Conservation (phyloP, 2,797 vertebrate species). For the Crenuchus spilurus region DNA sequence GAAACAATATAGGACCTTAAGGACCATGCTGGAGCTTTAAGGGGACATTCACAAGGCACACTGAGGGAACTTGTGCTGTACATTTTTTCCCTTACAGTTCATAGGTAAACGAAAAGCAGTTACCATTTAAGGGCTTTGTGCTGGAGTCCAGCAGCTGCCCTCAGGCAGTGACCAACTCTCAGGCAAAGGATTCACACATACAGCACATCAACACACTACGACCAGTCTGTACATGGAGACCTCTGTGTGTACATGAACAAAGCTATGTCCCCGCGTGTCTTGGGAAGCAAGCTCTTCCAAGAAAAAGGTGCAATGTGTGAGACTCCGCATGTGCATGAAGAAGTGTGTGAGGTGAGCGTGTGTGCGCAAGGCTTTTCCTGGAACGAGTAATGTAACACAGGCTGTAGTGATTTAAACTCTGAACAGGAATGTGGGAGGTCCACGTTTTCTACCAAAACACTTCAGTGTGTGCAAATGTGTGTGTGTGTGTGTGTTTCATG, state of each 20-base stretch:
- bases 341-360: slow-evolving; percentile 26
- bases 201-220: not conserved
- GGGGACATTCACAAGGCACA: too few relatives aligned
- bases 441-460: slow-evolving; percentile 80
- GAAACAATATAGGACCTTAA: too few relatives aligned
- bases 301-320: slow-evolving; percentile 59
- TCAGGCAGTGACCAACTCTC: not conserved
- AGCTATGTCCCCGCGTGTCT: slow-evolving; percentile 14
- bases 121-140: not conserved
- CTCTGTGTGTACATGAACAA: not conserved
- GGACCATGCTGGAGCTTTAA: too few relatives aligned
- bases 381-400: slow-evolving; percentile 80
- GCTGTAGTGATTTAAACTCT: slow-evolving; percentile 83
- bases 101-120: not conserved
- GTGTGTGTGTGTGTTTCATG: not conserved
- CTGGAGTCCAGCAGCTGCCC: not conserved
- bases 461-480: slow-evolving; percentile 57
- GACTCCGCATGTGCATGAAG: slow-evolving; percentile 21
- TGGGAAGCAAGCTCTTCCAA: slow-evolving; percentile 61
- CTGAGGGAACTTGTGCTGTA: too few relatives aligned
- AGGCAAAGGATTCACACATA: not conserved
- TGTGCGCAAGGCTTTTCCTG: slow-evolving; percentile 70
- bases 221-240: not conserved
- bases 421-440: slow-evolving; percentile 83
- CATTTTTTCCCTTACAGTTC: too few relatives aligned